Conservation (phyloP, 2,797 vertebrate genomes). For the Platyrinchus mystaceus region DNA sequence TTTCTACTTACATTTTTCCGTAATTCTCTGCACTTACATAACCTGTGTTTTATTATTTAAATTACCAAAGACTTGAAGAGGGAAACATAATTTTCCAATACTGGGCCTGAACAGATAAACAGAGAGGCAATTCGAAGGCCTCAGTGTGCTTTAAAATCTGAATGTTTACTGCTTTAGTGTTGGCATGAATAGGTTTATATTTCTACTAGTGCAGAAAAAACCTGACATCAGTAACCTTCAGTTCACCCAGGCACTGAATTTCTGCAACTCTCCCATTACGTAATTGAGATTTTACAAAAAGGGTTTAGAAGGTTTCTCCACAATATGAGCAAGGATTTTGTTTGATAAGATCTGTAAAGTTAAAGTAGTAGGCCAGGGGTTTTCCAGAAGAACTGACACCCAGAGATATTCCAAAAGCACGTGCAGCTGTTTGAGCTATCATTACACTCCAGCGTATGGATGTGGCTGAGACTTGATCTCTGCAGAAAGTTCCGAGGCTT, state of each 20-base stretch:
- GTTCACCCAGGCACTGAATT: not conserved
- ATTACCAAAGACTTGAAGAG: not conserved
- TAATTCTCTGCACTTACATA: slow-evolving; percentile 53
- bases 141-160: not conserved
- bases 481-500: not conserved
- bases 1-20: slow-evolving; percentile 42
- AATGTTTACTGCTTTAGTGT: not conserved
- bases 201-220: not conserved
- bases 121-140: not conserved
- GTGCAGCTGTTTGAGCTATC: not conserved
- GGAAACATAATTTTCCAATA: not conserved
- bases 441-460: fast-evolving
- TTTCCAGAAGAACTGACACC: not conserved
- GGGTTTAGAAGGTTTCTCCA: not conserved
- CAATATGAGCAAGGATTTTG: not conserved
- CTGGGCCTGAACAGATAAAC: not conserved
- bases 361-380: not conserved
- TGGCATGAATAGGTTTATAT: not conserved
- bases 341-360: not conserved
- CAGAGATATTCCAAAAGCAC: not conserved
- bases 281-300: not conserved
- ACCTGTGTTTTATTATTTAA: slow-evolving; percentile 48
- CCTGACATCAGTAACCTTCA: not conserved
- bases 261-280: not conserved
- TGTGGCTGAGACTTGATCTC: not conserved